A percentile compares a stretch with the other conserved stretches of the same genome.
Conservation (phyloP, 92 coral and sea anemone genomes). For the Heliopora coerulea region DNA sequence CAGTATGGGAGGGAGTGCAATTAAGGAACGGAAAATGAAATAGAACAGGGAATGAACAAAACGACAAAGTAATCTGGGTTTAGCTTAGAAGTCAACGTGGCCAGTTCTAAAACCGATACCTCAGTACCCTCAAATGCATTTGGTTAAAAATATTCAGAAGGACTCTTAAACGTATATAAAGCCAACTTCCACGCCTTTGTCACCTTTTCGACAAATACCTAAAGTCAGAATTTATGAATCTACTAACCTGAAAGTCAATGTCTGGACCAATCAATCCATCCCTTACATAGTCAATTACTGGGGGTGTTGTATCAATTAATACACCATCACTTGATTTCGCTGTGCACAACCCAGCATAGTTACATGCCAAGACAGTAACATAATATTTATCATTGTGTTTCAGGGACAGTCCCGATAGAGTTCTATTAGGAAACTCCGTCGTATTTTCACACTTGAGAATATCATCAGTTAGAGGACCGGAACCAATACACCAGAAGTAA, state of each 20-base stretch:
- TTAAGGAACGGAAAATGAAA: background rate
- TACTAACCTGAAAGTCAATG: constrained; percentile 83
- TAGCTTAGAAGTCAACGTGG: no score
- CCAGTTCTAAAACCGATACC: no score
- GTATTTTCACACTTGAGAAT: constrained; percentile 82
- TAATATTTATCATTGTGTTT: constrained; percentile 72
- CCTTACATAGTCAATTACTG: constrained; percentile 77
- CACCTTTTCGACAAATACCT: no score
- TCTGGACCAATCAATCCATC: constrained; percentile 98
- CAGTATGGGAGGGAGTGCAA: background rate
- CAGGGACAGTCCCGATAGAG: constrained; percentile 72
- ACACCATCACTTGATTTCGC: constrained; percentile 89
- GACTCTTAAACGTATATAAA: no score
- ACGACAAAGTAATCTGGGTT: no score
- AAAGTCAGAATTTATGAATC: no score
- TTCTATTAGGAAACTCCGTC: constrained; percentile 72
- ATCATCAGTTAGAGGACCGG: constrained; percentile 66
- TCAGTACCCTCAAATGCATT: no score
- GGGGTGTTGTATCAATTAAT: constrained; percentile 86
- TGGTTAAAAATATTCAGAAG: no score
- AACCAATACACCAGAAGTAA: constrained; percentile 77
- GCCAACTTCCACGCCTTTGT: no score
- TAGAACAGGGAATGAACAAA: no score
- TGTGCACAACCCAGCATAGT: constrained; percentile 87
- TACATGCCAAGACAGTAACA: constrained; percentile 91